These are phyloP conservation scores for Phoenoteleia sp. DNA, from an alignment of 2,888 invertebrate species.

Conservation along the genomic window DNA sequence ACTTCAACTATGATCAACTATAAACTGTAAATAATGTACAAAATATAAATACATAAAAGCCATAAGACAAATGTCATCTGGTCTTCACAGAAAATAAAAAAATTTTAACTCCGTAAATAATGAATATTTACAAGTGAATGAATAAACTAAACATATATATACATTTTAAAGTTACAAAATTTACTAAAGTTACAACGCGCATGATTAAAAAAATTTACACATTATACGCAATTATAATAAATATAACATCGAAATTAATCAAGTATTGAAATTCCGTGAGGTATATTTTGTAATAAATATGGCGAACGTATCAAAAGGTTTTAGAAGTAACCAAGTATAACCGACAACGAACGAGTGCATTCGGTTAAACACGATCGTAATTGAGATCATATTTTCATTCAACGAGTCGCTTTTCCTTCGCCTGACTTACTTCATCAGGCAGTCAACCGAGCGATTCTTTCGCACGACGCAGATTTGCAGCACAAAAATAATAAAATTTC, in stretches of 20 bases:
- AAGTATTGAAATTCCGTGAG: constrained; percentile 23
- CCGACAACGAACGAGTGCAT: background rate
- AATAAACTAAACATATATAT: constrained; percentile 19
- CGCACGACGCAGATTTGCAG: background rate
- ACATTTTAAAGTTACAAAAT: constrained; percentile 21
- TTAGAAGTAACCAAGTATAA: constrained; percentile 44
- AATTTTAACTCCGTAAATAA: no score
- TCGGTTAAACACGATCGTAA: background rate
- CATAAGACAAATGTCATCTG: no score
- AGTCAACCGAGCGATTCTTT: background rate
- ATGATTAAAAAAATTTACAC: constrained; percentile 21
- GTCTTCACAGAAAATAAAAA: no score
- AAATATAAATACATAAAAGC: no score
- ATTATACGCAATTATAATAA: constrained; percentile 23
- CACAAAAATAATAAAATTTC: constrained; percentile 39
- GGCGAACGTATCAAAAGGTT: constrained; percentile 25
- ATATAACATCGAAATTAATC: constrained; percentile 38
- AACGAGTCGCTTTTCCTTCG: background rate
- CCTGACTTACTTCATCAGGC: background rate
- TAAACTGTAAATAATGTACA: no score
- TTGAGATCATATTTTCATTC: constrained; percentile 19
- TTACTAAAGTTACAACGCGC: constrained; percentile 22
- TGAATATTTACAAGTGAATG: no score
- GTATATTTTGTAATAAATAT: constrained; percentile 42
- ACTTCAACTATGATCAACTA: no score